phyloP scores from a whole-genome alignment of 1,140 invertebrate species.

The Drepana arcuata region DNA sequence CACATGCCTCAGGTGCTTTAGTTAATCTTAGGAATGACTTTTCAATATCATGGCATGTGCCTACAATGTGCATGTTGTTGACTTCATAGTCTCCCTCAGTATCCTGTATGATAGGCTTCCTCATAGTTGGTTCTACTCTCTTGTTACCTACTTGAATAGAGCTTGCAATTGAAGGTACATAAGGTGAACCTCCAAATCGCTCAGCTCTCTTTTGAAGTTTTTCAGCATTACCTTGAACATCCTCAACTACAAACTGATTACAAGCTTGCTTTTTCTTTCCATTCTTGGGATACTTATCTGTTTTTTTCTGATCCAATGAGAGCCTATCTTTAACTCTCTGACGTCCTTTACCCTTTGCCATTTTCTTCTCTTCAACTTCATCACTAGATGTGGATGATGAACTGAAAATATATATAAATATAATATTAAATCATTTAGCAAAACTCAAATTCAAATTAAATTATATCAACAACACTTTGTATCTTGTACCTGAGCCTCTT shows the following conservation, averaged over 20 bases:
- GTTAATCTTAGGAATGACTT: conserved; percentile 96
- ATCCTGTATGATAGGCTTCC: conserved; percentile 72
- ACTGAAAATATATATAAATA: conserved; percentile 32
- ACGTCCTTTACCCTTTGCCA: conserved; percentile 49
- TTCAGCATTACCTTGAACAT: conserved; percentile 80
- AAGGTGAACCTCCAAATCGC: conserved; percentile 76
- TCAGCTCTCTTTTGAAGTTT: conserved; percentile 89
- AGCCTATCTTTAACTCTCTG: conserved; percentile 64
- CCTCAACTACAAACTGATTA: conserved; percentile 77
- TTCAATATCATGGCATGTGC: conserved; percentile 92
- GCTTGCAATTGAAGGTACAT: conserved; percentile 54
- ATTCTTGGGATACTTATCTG: conserved; percentile 64
- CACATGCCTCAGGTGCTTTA: conserved; percentile 93
- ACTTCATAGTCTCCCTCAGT: conserved; percentile 81
- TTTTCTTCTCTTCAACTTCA: conserved; percentile 53
- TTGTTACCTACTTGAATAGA: conserved; percentile 44
- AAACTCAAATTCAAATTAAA: too few relatives aligned
- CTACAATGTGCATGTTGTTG: conserved; percentile 90
- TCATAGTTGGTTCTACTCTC: conserved; percentile 47
- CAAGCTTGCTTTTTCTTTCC: conserved; percentile 75
- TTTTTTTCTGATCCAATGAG: conserved; percentile 56
- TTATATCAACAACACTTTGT: neutral
- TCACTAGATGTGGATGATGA: conserved; percentile 62
- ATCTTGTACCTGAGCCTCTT: conserved; percentile 42
- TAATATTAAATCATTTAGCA: conserved; percentile 7